Conservation (phyloP, 2,113 vertebrate genomes). For the Chrysochloris asiatica region DNA sequence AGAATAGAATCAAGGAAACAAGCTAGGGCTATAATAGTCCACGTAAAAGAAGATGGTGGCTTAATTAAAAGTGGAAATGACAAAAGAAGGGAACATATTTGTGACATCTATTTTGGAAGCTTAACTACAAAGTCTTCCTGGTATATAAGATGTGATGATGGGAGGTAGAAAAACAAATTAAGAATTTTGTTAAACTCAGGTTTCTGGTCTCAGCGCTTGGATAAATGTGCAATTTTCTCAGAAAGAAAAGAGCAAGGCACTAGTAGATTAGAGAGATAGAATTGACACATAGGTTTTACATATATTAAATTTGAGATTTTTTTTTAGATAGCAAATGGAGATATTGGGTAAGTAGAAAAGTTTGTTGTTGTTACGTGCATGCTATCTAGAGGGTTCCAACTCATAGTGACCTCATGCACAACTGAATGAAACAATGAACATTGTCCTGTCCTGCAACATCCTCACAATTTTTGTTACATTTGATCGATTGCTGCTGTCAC, state of each 20-base stretch:
- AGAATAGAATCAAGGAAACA: not conserved
- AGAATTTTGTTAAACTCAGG: not conserved
- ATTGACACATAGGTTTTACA: not conserved
- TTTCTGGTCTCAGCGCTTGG: not conserved
- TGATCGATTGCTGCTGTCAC: too few relatives aligned
- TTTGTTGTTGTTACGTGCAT: too few relatives aligned
- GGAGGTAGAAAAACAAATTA: not conserved
- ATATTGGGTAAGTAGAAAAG: too few relatives aligned
- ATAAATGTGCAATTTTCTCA: not conserved
- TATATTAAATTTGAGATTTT: not conserved
- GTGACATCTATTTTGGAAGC: not conserved
- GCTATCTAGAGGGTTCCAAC: too few relatives aligned
- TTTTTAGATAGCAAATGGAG: not conserved
- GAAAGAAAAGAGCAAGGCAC: not conserved
- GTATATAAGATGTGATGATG: not conserved
- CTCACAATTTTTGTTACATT: too few relatives aligned
- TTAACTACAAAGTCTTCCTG: not conserved
- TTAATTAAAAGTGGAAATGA: not conserved
- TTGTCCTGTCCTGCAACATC: too few relatives aligned
- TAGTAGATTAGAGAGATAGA: not conserved
- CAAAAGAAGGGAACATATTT: not conserved
- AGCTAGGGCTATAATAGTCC: not conserved
- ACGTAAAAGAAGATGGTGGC: not conserved
- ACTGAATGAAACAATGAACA: too few relatives aligned
- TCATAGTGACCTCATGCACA: too few relatives aligned